A percentile compares a stretch with the other conserved stretches of the same genome.
These are phyloP conservation scores for Drosophila kuntzei DNA, from an alignment of 2,888 invertebrate genomes.

Conservation along the genomic window DNA sequence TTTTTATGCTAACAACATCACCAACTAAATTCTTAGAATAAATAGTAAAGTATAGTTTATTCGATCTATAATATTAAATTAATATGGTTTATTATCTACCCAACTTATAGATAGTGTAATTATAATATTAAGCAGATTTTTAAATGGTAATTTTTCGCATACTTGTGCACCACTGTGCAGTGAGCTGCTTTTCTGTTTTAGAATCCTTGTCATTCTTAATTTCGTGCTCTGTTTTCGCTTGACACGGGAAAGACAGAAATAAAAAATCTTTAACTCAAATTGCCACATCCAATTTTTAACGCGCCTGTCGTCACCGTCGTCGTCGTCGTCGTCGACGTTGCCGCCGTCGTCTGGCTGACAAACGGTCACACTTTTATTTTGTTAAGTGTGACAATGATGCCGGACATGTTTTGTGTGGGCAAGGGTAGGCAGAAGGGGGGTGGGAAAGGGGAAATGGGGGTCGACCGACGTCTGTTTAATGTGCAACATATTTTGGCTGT, in stretches of 20 bases:
- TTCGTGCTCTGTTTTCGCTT: conserved; percentile 39
- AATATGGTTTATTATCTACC: no score
- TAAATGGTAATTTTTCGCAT: no score
- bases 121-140: background rate
- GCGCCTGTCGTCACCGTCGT: conserved; percentile 13
- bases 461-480: conserved; percentile 53
- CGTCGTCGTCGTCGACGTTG: conserved; percentile 8
- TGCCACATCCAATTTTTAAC: conserved; percentile 69
- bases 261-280: conserved; percentile 69
- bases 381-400: conserved; percentile 67
- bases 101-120: background rate
- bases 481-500: conserved; percentile 68
- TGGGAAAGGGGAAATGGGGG: background rate
- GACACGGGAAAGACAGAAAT: conserved; percentile 28
- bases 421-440: background rate
- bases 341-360: conserved; percentile 47
- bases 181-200: conserved; percentile 27
- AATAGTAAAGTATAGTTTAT: no score
- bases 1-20: no score
- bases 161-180: conserved; percentile 44
- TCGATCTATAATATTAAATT: no score
- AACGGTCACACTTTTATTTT: conserved; percentile 70
- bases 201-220: conserved; percentile 75
- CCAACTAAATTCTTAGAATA: no score
- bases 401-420: conserved; percentile 40